These are phyloP conservation scores for Gymnoscelis rufifasciata DNA, from an alignment of 2,888 invertebrate genomes.

Conservation along the genomic window DNA sequence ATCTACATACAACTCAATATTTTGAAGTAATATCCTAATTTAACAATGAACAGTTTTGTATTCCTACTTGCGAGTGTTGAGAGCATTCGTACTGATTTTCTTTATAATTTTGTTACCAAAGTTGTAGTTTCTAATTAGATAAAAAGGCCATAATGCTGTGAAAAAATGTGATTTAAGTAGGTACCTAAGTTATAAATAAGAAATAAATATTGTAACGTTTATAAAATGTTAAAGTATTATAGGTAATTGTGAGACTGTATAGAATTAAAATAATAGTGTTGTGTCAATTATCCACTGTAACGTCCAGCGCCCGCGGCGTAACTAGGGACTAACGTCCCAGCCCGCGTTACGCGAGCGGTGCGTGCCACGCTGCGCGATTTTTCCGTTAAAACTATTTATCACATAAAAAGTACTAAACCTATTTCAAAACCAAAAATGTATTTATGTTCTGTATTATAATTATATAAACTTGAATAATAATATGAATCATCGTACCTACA, in stretches of 20 bases:
- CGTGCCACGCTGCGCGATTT: too few species aligned
- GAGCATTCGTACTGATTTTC: conserved; percentile 1
- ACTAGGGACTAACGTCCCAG: too few species aligned
- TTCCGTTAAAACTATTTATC: too few species aligned
- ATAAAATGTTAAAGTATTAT: neutral
- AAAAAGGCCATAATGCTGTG: conserved; percentile 3
- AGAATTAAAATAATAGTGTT: conserved; percentile 2
- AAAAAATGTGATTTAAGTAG: conserved; percentile 2
- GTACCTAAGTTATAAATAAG: neutral
- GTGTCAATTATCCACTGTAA: too few species aligned
- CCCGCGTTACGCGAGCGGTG: too few species aligned
- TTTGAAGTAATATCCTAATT: neutral
- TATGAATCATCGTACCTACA: too few species aligned
- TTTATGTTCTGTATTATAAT: too few species aligned
- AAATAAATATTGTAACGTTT: neutral
- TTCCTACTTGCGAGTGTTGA: conserved; percentile 1
- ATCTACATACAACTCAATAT: neutral
- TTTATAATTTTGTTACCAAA: conserved; percentile 4
- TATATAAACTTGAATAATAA: too few species aligned
- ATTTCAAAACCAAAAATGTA: too few species aligned
- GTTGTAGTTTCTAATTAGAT: conserved; percentile 4
- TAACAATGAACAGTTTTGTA: neutral
- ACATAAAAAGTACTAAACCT: too few species aligned
- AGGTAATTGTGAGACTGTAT: conserved; percentile 1
- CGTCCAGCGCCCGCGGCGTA: too few species aligned